phyloP scores from a whole-genome alignment of 2,888 invertebrate species.

The Zonitis immaculata region DNA sequence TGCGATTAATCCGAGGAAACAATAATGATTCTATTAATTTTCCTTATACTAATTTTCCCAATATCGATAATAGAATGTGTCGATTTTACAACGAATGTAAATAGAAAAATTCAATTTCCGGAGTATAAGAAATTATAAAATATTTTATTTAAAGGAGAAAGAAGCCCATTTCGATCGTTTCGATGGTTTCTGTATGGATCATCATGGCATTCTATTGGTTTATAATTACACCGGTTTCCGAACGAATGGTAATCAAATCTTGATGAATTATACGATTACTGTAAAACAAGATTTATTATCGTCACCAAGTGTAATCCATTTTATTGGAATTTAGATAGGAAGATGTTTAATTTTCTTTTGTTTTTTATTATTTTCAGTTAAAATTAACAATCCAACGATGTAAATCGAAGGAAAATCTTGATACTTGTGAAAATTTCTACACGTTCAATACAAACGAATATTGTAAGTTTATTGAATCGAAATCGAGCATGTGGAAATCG shows the following conservation, averaged over 20 bases:
- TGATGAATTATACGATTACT: slow-evolving; percentile 12
- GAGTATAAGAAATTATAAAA: no score
- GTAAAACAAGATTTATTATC: slow-evolving; percentile 14
- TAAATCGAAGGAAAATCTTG: slow-evolving; percentile 20
- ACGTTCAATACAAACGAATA: slow-evolving; percentile 18
- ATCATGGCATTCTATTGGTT: slow-evolving; percentile 16
- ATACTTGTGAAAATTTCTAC: slow-evolving; percentile 24
- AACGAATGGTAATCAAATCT: slow-evolving; percentile 9
- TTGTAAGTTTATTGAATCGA: slow-evolving; percentile 16
- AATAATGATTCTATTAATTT: no score
- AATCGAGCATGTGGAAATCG: slow-evolving; percentile 15
- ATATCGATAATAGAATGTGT: no score
- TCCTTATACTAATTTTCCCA: no score
- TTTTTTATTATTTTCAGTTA: slow-evolving; percentile 14
- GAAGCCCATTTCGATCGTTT: slow-evolving; percentile 19
- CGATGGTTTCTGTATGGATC: slow-evolving; percentile 19
- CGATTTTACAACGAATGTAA: no score
- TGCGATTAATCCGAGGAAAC: no score
- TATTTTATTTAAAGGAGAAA: slow-evolving; percentile 19
- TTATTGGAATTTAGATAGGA: no score
- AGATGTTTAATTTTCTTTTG: no score
- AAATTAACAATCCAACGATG: slow-evolving; percentile 15
- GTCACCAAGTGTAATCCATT: no score
- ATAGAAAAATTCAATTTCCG: no score
- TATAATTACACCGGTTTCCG: slow-evolving; percentile 12